Percentiles rank a stretch among this genome's conserved stretches.
Evolutionary conservation across 2,888 invertebrate genomes (phyloP).

Genomic region (Anarsia innoxiella): DNA sequence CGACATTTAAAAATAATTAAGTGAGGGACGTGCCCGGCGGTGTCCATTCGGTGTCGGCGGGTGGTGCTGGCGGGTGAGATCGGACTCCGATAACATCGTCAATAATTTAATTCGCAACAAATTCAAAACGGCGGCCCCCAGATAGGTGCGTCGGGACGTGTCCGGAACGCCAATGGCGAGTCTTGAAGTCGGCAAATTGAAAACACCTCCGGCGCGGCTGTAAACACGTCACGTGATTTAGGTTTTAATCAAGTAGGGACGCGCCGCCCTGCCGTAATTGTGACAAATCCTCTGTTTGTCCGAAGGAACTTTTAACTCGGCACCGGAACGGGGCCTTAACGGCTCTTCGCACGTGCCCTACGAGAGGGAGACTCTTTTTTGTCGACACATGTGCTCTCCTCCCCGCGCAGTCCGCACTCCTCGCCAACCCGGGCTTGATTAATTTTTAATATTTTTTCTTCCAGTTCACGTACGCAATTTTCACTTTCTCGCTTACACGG

Average conservation of each 20-base stretch:
- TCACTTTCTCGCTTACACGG: constrained; percentile 62
- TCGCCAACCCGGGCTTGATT: constrained; percentile 52
- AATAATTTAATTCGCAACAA: constrained; percentile 74
- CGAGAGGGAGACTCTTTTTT: constrained; percentile 64
- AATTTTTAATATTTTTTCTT: constrained; percentile 75
- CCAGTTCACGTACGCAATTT: constrained; percentile 75
- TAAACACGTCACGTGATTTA: constrained; percentile 77
- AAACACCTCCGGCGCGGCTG: constrained; percentile 73
- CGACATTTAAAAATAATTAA: constrained; percentile 57
- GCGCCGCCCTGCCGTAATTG: constrained; percentile 70
- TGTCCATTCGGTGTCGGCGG: constrained; percentile 24
- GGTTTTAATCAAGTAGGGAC: constrained; percentile 76
- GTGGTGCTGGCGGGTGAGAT: constrained; percentile 37
- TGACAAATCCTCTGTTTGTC: constrained; percentile 76
- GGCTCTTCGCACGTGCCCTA: constrained; percentile 67
- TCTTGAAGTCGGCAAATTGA: constrained; percentile 71
- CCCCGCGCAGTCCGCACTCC: constrained; percentile 31
- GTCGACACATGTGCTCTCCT: constrained; percentile 71
- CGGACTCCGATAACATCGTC: constrained; percentile 65
- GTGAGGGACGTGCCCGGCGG: constrained; percentile 62
- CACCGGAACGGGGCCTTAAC: constrained; percentile 60
- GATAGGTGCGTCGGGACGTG: constrained; percentile 69
- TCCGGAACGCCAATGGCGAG: constrained; percentile 68
- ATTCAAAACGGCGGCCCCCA: constrained; percentile 68
- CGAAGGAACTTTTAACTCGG: constrained; percentile 73